Base-by-base conservation (phyloP, 2,888 invertebrate genomes). In the Halictus quadricinctus region DNA sequence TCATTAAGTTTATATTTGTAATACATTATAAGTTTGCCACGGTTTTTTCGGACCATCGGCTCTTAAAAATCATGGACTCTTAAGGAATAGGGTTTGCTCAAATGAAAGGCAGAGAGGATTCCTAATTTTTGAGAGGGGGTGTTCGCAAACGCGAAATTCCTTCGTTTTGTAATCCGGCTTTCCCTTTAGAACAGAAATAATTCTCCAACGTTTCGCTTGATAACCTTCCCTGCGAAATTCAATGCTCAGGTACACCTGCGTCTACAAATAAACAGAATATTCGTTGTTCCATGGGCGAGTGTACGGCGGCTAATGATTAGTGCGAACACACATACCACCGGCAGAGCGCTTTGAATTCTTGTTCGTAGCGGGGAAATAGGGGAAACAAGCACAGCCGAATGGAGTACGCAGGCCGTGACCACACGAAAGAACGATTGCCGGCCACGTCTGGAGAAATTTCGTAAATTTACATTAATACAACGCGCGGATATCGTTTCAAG, bases 381-480 rank as follows among this genome's bases (percentile, higher is more conserved):
- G 46, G 77, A 25, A 83, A 72, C 72, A 69, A 72, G 76, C 76
- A 74, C 43, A 76, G 73, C 43, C 72, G 73, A 76, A 73, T 54
- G 36, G 76, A 21, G 46, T 70, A 70, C 73, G 75, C 73, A 25
- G 13, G n/a, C 4, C 13, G 41, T 58, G 46, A 76, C 50, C 41
- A 8, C 12, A n/a, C 41, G 79, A 88, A 88, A 89, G 84, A 77
- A 81, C 83, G 73, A 85, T 80, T 50, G 64, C 70, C 29, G 41
- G 72, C 75, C 46, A 21, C 69, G 76, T 86, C 76, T 77, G 81
- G 82, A 72, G 87, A 85, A 89, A 88, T 87, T 84, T 83, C 82
- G 83, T 83, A 88, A 87, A 88, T 91, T 89, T 88, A 88, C 87
- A 87, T 80, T 85, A 80, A 83, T 83, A 80, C 78, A 83, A 78